Conservation (phyloP, 2,888 invertebrate genomes). For the Calliopum simillimum region DNA sequence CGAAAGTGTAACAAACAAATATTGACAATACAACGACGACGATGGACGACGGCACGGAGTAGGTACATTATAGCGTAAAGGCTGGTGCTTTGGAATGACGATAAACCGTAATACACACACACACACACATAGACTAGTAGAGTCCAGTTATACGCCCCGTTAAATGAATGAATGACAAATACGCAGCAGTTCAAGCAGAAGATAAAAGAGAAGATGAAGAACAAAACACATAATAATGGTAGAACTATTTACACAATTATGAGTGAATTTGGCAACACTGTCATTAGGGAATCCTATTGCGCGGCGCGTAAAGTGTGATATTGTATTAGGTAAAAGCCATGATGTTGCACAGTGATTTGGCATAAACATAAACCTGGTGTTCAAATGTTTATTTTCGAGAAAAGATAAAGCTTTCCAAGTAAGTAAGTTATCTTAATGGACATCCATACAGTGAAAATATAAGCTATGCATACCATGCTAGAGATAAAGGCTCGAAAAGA, state of each 20-base stretch:
- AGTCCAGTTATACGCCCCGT: too few species aligned
- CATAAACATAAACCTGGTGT: too few species aligned
- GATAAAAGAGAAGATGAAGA: conserved; percentile 10
- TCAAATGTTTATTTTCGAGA: too few species aligned
- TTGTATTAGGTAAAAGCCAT: conserved; percentile 6
- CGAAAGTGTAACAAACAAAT: conserved; percentile 24
- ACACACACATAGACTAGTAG: too few species aligned
- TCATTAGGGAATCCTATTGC: conserved; percentile 11
- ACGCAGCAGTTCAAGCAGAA: conserved; percentile 15
- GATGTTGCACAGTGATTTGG: too few species aligned
- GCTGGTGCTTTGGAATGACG: too few species aligned
- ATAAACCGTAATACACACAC: too few species aligned
- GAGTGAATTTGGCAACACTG: conserved; percentile 31
- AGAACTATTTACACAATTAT: conserved; percentile 28
- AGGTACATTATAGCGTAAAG: background rate
- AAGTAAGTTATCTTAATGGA: too few species aligned
- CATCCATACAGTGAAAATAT: too few species aligned
- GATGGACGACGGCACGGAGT: conserved; percentile 6
- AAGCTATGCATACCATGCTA: too few species aligned
- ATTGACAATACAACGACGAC: conserved; percentile 5
- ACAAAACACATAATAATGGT: conserved; percentile 10
- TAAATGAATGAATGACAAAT: conserved; percentile 7
- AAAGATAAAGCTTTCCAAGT: too few species aligned
- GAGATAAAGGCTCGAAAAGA: too few species aligned
- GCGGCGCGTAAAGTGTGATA: conserved; percentile 4